phyloP scores from a whole-genome alignment of 2,888 invertebrate species.

The Nomada hirtipes region DNA sequence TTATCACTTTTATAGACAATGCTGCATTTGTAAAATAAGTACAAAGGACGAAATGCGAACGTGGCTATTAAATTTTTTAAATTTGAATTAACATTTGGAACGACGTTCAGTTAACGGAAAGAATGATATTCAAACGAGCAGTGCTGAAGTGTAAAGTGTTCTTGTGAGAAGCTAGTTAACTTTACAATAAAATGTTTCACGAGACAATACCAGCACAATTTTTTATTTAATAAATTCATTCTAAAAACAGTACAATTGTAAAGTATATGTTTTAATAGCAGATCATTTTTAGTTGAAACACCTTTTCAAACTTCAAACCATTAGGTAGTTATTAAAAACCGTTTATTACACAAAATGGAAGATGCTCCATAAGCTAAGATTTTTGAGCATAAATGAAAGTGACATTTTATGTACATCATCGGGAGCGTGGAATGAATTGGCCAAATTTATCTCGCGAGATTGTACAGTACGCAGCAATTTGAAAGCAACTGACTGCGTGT shows the following conservation, averaged over 20 bases:
- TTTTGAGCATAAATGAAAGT: slow-evolving; percentile 27
- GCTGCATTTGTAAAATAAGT: too few relatives aligned
- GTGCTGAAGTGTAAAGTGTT: too few relatives aligned
- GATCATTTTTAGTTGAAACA: background rate
- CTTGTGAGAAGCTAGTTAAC: background rate
- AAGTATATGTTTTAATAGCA: background rate
- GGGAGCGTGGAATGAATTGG: slow-evolving; percentile 8
- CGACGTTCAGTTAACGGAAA: too few relatives aligned
- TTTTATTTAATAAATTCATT: background rate
- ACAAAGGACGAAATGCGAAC: too few relatives aligned
- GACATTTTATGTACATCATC: slow-evolving; percentile 31
- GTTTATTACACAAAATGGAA: background rate
- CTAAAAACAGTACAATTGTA: background rate
- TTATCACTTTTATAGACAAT: too few relatives aligned
- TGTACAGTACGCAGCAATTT: slow-evolving; percentile 30
- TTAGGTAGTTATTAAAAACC: background rate
- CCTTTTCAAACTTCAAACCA: background rate
- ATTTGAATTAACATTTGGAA: too few relatives aligned
- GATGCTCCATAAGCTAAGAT: background rate
- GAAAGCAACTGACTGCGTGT: slow-evolving; percentile 49
- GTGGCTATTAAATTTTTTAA: too few relatives aligned
- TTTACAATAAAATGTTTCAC: background rate
- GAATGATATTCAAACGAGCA: too few relatives aligned
- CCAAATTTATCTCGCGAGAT: slow-evolving; percentile 46
- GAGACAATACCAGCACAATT: background rate